phyloP scores from a whole-genome alignment of 2,113 vertebrate genomes.

The Psilopsiagon aymara region DNA sequence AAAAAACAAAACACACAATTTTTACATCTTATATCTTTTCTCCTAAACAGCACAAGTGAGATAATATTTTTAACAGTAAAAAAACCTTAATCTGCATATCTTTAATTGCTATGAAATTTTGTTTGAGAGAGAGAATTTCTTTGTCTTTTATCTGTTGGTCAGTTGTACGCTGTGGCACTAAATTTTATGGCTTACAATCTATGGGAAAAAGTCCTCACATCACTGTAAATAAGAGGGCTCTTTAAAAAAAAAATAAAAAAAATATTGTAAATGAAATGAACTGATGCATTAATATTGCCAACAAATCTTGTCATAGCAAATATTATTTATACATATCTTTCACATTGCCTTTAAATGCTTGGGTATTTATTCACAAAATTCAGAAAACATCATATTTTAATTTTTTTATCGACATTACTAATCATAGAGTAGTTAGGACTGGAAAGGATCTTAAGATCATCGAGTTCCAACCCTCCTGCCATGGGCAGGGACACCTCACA shows the following conservation, averaged over 20 bases:
- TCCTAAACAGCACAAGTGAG: background rate
- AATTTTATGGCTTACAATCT: background rate
- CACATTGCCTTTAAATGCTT: background rate
- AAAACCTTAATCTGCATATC: background rate
- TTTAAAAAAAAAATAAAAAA: background rate
- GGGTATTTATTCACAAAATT: background rate
- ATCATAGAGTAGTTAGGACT: too few relatives aligned
- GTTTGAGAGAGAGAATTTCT: background rate
- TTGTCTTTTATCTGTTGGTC: background rate
- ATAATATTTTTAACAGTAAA: background rate
- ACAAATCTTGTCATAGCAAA: background rate
- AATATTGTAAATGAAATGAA: background rate
- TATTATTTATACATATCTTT: background rate
- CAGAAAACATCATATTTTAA: background rate
- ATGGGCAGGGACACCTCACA: too few relatives aligned
- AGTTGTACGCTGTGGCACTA: background rate
- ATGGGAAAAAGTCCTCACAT: background rate
- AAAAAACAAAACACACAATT: background rate
- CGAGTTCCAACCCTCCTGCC: too few relatives aligned
- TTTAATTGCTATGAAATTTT: background rate
- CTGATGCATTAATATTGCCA: background rate
- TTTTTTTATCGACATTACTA: background rate
- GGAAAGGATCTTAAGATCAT: too few relatives aligned
- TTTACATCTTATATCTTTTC: background rate
- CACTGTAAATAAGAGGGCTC: background rate